These are phyloP conservation scores for Tachystola acroxantha DNA, from an alignment of 2,888 invertebrate genomes.

Conservation along the genomic window DNA sequence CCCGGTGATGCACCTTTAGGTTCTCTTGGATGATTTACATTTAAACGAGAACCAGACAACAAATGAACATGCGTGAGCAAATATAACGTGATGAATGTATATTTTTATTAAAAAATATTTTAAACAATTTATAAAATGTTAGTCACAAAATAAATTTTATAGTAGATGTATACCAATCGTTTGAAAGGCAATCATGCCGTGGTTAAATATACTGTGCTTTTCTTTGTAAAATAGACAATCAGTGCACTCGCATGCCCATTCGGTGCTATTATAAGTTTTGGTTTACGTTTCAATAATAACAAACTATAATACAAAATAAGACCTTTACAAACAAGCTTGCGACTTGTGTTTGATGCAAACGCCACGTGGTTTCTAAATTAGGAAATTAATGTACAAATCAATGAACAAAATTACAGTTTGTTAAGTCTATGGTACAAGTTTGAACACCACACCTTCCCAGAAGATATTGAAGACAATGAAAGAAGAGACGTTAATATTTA, in stretches of 20 bases:
- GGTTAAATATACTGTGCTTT: constrained; percentile 10
- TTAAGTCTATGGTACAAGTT: constrained; percentile 20
- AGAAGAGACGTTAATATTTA: constrained; percentile 8
- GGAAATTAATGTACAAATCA: constrained; percentile 1
- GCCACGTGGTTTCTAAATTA: constrained; percentile 26
- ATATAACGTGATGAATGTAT: constrained; percentile 10
- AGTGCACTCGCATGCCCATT: constrained; percentile 69
- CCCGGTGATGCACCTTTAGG: no score
- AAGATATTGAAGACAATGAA: constrained; percentile 2
- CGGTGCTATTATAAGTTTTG: constrained; percentile 47
- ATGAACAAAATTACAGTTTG: constrained; percentile 7
- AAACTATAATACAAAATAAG: constrained; percentile 43
- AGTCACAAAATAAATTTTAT: not conserved
- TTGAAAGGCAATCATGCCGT: no score
- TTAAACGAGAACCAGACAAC: constrained; percentile 54
- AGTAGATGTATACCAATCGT: no score
- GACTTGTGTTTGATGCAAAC: constrained; percentile 16
- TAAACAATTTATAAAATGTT: not conserved
- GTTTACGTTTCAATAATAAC: constrained; percentile 32
- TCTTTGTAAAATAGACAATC: constrained; percentile 25
- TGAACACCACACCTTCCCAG: constrained; percentile 10
- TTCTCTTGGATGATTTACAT: constrained; percentile 50
- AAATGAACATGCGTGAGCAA: constrained; percentile 68
- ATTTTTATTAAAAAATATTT: not conserved
- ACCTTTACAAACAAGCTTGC: constrained; percentile 50